Evolutionary conservation across 92 coral and sea anemone species (phyloP).

Genomic region (Galaxea fascicularis): DNA sequence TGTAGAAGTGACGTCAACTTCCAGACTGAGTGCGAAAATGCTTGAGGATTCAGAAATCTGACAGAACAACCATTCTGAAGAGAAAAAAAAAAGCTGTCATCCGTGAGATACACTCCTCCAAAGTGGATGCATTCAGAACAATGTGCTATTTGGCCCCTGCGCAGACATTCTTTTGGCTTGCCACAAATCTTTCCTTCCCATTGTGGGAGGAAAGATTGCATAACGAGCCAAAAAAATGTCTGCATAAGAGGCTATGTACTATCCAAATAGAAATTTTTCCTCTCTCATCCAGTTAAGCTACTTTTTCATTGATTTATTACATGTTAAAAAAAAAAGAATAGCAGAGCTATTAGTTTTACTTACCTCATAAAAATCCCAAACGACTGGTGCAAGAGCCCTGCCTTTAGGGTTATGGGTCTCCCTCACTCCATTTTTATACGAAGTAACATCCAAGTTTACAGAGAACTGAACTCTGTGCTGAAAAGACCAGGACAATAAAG

Average conservation of each 20-base stretch:
- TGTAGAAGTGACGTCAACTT: conserved; percentile 88
- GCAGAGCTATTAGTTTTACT: not conserved
- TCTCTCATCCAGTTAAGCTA: too few relatives aligned
- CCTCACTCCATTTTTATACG: conserved; percentile 88
- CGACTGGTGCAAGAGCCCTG: conserved; percentile 95
- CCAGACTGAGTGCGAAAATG: conserved; percentile 94
- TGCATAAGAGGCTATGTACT: too few relatives aligned
- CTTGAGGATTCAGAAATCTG: conserved; percentile 92
- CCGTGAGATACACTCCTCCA: too few relatives aligned
- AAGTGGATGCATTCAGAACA: too few relatives aligned
- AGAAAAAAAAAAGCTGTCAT: conserved; percentile 1
- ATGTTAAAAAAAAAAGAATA: not conserved
- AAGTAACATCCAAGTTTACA: conserved; percentile 94
- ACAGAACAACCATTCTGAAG: conserved; percentile 95
- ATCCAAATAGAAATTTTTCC: too few relatives aligned
- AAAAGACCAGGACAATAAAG: not conserved
- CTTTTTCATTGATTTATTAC: too few relatives aligned
- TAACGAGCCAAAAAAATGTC: too few relatives aligned
- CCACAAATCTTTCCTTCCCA: too few relatives aligned
- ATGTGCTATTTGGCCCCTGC: too few relatives aligned
- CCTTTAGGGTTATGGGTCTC: conserved; percentile 95
- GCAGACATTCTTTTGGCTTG: too few relatives aligned
- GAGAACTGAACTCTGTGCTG: conserved; percentile 90
- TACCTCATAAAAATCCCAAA: conserved; percentile 97
- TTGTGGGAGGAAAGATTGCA: too few relatives aligned